phyloP scores from a whole-genome alignment of 2,797 vertebrate species.

The Linurgus olivaceus region DNA sequence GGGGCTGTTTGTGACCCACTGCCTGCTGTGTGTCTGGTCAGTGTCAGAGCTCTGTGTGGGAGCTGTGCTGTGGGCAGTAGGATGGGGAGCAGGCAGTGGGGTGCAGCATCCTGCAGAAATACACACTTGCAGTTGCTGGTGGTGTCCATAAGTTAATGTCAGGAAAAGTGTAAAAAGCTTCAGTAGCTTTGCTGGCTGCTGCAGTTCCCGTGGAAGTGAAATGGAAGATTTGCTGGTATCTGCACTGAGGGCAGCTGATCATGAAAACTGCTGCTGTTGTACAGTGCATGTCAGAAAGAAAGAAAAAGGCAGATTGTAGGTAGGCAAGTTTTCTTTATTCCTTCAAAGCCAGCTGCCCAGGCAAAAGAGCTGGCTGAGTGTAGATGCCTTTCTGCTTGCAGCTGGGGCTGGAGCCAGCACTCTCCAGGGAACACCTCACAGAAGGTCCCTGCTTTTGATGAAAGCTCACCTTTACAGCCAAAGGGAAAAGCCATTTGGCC shows the following conservation, averaged over 20 bases:
- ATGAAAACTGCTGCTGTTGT: background rate
- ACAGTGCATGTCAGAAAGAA: background rate
- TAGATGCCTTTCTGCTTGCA: background rate
- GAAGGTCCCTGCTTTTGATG: rapidly evolving
- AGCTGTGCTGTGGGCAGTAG: rapidly evolving
- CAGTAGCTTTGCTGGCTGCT: background rate
- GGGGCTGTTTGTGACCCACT: background rate
- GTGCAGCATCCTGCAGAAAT: background rate
- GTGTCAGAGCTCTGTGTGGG: rapidly evolving
- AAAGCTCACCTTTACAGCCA: background rate
- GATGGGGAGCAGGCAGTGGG: background rate
- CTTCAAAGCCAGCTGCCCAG: background rate
- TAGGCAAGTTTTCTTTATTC: background rate
- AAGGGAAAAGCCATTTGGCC: background rate
- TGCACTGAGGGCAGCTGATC: background rate
- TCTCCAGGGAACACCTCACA: background rate
- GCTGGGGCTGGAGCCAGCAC: background rate
- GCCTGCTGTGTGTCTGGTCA: rapidly evolving
- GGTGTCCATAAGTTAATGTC: background rate
- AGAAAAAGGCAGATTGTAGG: background rate
- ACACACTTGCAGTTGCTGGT: rapidly evolving
- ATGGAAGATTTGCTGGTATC: background rate
- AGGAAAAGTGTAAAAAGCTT: background rate
- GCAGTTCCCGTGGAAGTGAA: background rate
- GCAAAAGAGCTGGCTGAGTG: background rate